Percentiles rank a stretch among this genome's conserved stretches.
phyloP scores from a whole-genome alignment of 2,113 vertebrate species.

The Megaceryle torquata region DNA sequence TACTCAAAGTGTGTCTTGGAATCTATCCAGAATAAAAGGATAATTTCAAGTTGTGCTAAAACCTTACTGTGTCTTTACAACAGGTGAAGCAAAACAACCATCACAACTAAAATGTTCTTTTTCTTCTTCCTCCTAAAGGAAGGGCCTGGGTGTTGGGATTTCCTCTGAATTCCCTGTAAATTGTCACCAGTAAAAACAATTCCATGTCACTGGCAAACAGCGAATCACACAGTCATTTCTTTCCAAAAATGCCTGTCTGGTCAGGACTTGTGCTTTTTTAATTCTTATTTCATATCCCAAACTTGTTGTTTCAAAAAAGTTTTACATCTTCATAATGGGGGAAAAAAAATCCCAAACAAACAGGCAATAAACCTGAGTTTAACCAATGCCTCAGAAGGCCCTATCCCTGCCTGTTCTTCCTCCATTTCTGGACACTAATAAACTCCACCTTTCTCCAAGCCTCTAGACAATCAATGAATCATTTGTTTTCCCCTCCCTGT shows the following conservation, averaged over 20 bases:
- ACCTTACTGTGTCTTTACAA: neutral
- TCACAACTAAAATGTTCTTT: neutral
- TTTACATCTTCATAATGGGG: neutral
- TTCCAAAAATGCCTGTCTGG: neutral
- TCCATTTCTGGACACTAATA: neutral
- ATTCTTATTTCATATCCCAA: neutral
- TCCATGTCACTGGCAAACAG: neutral
- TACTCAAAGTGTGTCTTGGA: neutral
- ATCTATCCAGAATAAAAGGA: neutral
- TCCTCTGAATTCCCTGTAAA: neutral
- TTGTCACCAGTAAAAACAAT: neutral
- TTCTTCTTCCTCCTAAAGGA: neutral
- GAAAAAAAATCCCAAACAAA: neutral
- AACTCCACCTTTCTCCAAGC: slow-evolving; percentile 12
- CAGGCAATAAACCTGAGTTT: neutral
- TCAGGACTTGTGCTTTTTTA: neutral
- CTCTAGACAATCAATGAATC: slow-evolving; percentile 16
- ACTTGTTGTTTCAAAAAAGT: neutral
- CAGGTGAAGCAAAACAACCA: neutral
- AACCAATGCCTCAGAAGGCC: neutral
- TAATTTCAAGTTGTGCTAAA: neutral
- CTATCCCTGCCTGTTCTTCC: neutral
- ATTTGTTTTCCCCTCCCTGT: slow-evolving; percentile 1
- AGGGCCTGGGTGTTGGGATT: neutral
- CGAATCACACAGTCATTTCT: neutral